A percentile compares a stretch with the other conserved stretches of the same genome.
Conservation (phyloP, 2,888 invertebrate genomes). For the Diploptera punctata region DNA sequence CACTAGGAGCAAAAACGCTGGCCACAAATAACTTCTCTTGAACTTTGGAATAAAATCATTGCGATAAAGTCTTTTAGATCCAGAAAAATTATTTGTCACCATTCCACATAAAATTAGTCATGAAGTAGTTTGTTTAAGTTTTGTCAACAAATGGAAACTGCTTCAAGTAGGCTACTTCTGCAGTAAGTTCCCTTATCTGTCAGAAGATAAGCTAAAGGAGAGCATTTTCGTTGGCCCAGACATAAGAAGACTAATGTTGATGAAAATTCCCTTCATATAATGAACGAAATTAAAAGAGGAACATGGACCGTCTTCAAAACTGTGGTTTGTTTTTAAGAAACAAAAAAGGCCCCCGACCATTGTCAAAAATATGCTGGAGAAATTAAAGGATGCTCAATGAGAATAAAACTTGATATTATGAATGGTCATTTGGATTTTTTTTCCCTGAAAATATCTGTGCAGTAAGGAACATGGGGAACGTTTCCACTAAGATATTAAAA, state of each 20-base stretch:
- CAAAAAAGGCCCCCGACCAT: neutral
- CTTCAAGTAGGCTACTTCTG: neutral
- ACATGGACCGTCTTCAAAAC: constrained; percentile 26
- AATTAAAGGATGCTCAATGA: neutral
- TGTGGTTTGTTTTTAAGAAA: constrained; percentile 17
- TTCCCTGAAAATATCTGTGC: neutral
- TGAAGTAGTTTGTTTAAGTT: constrained; percentile 10
- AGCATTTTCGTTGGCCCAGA: constrained; percentile 21
- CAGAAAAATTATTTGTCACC: neutral
- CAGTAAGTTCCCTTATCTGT: neutral
- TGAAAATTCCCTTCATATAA: neutral
- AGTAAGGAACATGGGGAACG: no score
- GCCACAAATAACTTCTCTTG: neutral
- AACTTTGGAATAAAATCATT: neutral
- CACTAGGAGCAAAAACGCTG: neutral
- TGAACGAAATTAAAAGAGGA: neutral
- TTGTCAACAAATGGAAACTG: no score
- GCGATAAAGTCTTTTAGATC: constrained; percentile 2
- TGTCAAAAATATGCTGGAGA: neutral
- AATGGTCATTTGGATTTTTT: neutral
- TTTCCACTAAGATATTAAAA: no score
- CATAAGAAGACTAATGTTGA: constrained; percentile 14
- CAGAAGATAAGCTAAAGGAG: constrained; percentile 13
- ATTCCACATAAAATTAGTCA: neutral
- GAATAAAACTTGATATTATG: no score